Conservation (phyloP, 2,888 invertebrate species). For the Sarcophaga carnaria region DNA sequence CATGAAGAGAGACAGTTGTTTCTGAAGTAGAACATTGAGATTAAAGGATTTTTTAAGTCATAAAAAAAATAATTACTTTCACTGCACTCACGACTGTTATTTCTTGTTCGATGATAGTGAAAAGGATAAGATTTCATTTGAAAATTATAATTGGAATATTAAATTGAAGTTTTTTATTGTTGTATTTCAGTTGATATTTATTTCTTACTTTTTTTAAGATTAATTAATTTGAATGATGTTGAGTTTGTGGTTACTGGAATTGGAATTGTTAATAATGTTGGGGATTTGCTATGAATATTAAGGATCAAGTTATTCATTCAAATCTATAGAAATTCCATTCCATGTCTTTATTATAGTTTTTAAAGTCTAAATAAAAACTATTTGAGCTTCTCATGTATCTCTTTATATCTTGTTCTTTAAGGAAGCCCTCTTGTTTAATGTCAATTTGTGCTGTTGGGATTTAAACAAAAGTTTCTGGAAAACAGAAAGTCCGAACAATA, state of each 20-base stretch:
- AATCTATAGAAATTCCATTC: not conserved
- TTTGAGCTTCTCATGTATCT: not conserved
- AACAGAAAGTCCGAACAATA: too few relatives aligned
- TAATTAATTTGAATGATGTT: slow-evolving; percentile 33
- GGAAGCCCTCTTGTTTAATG: too few relatives aligned
- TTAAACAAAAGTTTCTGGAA: too few relatives aligned
- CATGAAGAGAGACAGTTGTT: slow-evolving; percentile 3
- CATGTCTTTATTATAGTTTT: not conserved
- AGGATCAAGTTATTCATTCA: not conserved
- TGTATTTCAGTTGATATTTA: not conserved
- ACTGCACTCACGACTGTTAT: not conserved
- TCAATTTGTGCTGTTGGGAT: too few relatives aligned
- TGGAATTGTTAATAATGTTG: too few relatives aligned
- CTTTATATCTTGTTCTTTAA: too few relatives aligned
- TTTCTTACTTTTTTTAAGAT: not conserved
- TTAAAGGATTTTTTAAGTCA: slow-evolving; percentile 31
- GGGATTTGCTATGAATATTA: too few relatives aligned
- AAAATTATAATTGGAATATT: slow-evolving; percentile 32
- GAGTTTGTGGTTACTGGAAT: not conserved
- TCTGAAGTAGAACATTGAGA: slow-evolving; percentile 14
- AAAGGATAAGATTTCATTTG: slow-evolving; percentile 6
- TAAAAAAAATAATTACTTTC: not conserved
- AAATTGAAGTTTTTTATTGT: slow-evolving; percentile 14
- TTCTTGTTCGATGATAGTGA: not conserved
- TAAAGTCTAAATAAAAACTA: not conserved